Conservation (phyloP, 2,797 vertebrate species). For the Enteromius treurensis region DNA sequence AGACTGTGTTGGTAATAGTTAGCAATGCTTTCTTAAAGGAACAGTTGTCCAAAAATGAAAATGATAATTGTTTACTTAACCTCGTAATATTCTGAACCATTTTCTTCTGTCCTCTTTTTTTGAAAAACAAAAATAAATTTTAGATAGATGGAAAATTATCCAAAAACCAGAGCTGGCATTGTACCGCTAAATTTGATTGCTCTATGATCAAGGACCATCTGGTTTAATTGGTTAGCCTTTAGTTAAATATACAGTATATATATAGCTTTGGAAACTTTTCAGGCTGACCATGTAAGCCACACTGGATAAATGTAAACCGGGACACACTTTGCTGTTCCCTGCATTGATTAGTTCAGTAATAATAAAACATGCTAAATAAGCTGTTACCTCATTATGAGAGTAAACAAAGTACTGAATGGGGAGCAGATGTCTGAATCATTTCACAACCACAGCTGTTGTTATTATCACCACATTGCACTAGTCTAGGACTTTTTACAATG, state of each 20-base stretch:
- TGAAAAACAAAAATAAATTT: background rate
- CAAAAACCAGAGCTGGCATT: background rate
- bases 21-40: background rate
- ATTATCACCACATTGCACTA: slow-evolving; percentile 27
- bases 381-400: slow-evolving; percentile 39
- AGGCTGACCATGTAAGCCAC: background rate
- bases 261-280: background rate
- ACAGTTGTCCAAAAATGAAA: background rate
- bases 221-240: no score
- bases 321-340: background rate
- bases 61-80: background rate
- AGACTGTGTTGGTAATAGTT: background rate
- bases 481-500: slow-evolving; percentile 36
- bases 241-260: no score
- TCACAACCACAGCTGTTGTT: slow-evolving; percentile 45
- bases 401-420: slow-evolving; percentile 41
- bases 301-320: background rate
- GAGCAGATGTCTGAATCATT: slow-evolving; percentile 46
- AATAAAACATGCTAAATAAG: slow-evolving; percentile 45
- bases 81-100: background rate
- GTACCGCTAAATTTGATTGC: background rate
- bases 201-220: background rate
- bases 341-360: slow-evolving; percentile 4
- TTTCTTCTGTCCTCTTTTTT: background rate
- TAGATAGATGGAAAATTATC: background rate